phyloP scores from a whole-genome alignment of 2,113 vertebrate species.

The Henicopernis longicauda region DNA sequence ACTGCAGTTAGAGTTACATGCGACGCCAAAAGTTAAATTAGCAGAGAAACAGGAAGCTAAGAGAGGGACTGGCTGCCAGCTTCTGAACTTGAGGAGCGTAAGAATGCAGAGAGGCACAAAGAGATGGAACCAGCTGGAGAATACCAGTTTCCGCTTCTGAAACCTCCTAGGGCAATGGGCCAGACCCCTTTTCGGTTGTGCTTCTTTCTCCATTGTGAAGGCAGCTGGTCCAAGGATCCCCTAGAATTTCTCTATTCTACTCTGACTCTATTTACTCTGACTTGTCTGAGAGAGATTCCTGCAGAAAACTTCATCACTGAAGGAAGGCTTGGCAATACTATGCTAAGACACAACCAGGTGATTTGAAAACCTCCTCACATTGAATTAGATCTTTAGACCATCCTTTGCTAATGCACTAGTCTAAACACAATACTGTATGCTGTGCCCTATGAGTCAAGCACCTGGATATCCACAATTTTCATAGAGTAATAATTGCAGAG shows the following conservation, averaged over 20 bases:
- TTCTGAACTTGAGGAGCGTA: background rate
- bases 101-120: background rate
- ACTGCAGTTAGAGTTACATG: background rate
- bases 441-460: background rate
- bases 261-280: too few species aligned
- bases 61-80: background rate
- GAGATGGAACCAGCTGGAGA: background rate
- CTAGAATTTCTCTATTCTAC: background rate
- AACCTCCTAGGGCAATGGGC: background rate
- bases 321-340: background rate
- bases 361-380: background rate
- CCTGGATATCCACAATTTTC: background rate
- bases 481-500: background rate
- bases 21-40: background rate
- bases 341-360: background rate
- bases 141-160: background rate
- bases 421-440: fast-evolving
- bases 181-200: background rate
- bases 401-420: background rate
- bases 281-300: background rate
- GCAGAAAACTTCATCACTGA: background rate
- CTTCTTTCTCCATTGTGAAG: background rate
- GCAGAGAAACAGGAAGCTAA: background rate
- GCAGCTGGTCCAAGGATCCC: background rate
- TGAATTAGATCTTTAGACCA: background rate